These are phyloP conservation scores for Tenthredo distinguenda DNA, from an alignment of 2,888 invertebrate species.

Conservation along the genomic window DNA sequence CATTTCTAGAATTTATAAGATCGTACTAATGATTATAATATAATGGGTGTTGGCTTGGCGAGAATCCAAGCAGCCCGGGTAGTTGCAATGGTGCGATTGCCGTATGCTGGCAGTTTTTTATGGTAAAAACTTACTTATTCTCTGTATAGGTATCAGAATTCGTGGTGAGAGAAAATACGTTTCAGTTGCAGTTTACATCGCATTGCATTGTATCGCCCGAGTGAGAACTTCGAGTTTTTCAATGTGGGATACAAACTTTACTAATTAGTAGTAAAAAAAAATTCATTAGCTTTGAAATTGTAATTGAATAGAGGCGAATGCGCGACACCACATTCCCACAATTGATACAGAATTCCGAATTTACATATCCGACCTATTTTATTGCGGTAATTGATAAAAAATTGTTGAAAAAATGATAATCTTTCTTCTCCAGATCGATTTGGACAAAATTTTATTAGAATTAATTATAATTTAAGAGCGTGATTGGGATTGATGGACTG, in stretches of 20 bases:
- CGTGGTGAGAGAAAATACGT: background rate
- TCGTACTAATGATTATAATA: conserved; percentile 69
- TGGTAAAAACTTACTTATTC: background rate
- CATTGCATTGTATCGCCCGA: conserved; percentile 19
- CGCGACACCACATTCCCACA: background rate
- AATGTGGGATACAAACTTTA: conserved; percentile 15
- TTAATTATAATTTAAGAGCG: background rate
- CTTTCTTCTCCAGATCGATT: no score
- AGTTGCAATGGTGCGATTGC: conserved; percentile 10
- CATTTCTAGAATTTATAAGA: background rate
- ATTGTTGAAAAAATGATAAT: background rate
- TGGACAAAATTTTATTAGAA: background rate
- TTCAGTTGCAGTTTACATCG: background rate
- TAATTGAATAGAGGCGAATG: conserved; percentile 7
- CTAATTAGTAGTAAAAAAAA: background rate
- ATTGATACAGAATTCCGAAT: background rate
- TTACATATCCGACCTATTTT: background rate
- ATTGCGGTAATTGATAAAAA: background rate
- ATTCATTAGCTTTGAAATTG: conserved; percentile 18
- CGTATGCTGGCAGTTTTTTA: background rate
- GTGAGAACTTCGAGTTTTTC: conserved; percentile 4
- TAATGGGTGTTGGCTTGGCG: conserved; percentile 70
- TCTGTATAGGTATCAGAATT: background rate
- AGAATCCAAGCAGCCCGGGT: conserved; percentile 64
- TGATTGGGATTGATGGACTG: background rate